Conservation (phyloP, 2,797 vertebrate species). For the Uromys caudimaculatus region DNA sequence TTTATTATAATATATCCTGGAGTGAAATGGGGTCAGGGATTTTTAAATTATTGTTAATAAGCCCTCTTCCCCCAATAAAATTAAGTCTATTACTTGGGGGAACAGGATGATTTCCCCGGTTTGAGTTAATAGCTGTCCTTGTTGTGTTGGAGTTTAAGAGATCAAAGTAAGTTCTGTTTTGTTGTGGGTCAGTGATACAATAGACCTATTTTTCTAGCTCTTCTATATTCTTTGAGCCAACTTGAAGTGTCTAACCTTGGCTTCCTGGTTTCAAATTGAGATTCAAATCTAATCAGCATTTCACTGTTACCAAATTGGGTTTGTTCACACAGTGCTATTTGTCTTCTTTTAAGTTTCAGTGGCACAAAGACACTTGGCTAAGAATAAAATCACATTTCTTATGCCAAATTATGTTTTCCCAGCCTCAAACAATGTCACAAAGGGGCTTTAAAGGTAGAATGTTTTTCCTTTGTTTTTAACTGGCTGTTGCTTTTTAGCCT, state of each 20-base stretch:
- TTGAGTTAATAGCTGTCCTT: slow-evolving; percentile 27
- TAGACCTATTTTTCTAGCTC: slow-evolving; percentile 68
- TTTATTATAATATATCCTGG: not conserved
- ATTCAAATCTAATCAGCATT: slow-evolving; percentile 70
- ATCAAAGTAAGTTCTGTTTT: not conserved
- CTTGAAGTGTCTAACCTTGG: slow-evolving; percentile 76
- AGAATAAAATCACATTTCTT: slow-evolving; percentile 8
- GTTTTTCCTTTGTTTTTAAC: not conserved
- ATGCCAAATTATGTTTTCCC: slow-evolving; percentile 8
- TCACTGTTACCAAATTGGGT: slow-evolving; percentile 86
- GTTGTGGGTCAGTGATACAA: not conserved
- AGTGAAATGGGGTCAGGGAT: not conserved
- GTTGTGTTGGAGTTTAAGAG: slow-evolving; percentile 40
- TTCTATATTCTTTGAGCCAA: not conserved
- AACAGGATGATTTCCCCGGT: slow-evolving; percentile 7
- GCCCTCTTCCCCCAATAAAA: not conserved
- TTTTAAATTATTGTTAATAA: slow-evolving; percentile 12
- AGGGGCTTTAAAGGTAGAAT: not conserved
- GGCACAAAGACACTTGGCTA: slow-evolving; percentile 13
- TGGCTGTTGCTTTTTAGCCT: slow-evolving; percentile 21
- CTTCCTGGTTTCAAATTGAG: slow-evolving; percentile 42
- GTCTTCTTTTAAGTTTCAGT: slow-evolving; percentile 82
- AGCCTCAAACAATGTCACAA: slow-evolving; percentile 25
- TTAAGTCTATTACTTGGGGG: not conserved
- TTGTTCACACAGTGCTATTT: slow-evolving; percentile 85